Evolutionary conservation across 2,113 vertebrate genomes (phyloP), one percentile per base, ranked within the genome.

Genomic region (Synchiropus splendidus): DNA sequence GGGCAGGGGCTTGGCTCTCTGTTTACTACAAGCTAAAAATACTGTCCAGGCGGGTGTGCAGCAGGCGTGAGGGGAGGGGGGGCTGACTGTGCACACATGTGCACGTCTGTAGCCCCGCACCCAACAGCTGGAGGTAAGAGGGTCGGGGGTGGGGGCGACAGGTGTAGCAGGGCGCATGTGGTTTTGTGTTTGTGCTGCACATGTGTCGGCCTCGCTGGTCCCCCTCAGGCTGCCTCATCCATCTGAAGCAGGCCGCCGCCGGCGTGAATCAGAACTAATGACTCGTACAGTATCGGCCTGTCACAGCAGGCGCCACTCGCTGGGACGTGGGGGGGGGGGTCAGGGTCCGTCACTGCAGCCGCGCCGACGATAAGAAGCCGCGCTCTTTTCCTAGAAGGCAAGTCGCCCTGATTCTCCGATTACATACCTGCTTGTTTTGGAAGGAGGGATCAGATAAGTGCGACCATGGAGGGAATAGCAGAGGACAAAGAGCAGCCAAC

Each of bases 21-120:
- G 72, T 80, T 81, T 72, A 76, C 77, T 68, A 75, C 55, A 51
- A 45, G 69, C 74, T 81, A 83, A 79, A 84, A 83, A 83, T 84
- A 82, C 58, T 47, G 56, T 50, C 43, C 51, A 35, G 46, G 38
- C 41, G 37, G 44, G 44, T 67, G 48, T 69, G 57, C 44, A 58
- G 60, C 46, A 58, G 54, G 45, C 38, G 17, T 27, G 12, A 30
- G 31, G 38, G 11, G 18, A 12, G 14, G 16, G 31, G n/a, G 6
- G 27, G 10, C 16, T 10, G 34, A 14, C 13, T 45, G 45, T 41
- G 51, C 43, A 47, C 31, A 52, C 58, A 27, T 67, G 48, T 53
- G 50, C 16, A 9, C 13, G 55, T 56, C 61, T 72, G 70, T 65
- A 31, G 38, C 31, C 39, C 46, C 46, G 36, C 45, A 49, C 8